Conservation (phyloP, 2,888 invertebrate species). For the Xylophagus ater region DNA sequence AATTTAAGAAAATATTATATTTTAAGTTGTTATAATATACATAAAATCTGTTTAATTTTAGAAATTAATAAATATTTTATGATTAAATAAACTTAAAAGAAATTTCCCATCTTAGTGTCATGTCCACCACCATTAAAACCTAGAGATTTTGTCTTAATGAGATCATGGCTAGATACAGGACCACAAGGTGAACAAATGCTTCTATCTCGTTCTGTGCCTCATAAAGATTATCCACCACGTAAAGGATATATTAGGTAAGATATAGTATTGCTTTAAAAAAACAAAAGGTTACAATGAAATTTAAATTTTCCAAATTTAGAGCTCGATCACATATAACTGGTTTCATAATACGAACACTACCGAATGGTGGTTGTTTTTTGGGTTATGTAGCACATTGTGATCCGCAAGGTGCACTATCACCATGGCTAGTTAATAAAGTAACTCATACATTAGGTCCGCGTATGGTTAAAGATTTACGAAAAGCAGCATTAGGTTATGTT, state of each 20-base stretch:
- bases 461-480: slow-evolving; percentile 68
- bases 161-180: slow-evolving; percentile 84
- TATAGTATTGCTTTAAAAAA: not conserved
- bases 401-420: slow-evolving; percentile 75
- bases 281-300: not conserved
- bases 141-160: slow-evolving; percentile 82
- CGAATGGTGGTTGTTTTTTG: slow-evolving; percentile 57
- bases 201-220: slow-evolving; percentile 81
- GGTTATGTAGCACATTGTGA: slow-evolving; percentile 86
- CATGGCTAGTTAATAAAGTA: slow-evolving; percentile 79
- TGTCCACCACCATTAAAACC: slow-evolving; percentile 80
- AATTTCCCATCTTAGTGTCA: slow-evolving; percentile 51
- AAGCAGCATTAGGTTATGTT: slow-evolving; percentile 70
- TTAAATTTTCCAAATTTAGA: slow-evolving; percentile 31
- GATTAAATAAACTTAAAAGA: too few species aligned
- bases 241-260: slow-evolving; percentile 67
- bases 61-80: too few species aligned
- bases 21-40: too few species aligned
- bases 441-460: slow-evolving; percentile 75
- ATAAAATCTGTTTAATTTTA: too few species aligned
- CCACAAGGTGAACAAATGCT: slow-evolving; percentile 63
- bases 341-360: slow-evolving; percentile 53
- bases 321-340: slow-evolving; percentile 52
- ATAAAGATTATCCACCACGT: slow-evolving; percentile 71
- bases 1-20: too few species aligned